Conservation (phyloP, 2,113 vertebrate species). For the Psilopogon haemacephalus region DNA sequence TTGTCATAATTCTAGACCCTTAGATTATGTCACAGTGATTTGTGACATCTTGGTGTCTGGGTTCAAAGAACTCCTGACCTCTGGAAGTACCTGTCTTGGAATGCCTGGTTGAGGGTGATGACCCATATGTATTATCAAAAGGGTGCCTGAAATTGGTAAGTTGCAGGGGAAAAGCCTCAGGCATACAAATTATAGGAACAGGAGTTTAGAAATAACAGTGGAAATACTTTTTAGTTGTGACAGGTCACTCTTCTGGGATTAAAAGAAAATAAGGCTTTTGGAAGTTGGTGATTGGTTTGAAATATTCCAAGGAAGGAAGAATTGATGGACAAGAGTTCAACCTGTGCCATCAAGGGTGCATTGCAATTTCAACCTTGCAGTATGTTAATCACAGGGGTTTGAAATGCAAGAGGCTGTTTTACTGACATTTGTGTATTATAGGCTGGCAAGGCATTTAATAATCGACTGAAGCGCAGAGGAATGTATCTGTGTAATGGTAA, state of each 20-base stretch:
- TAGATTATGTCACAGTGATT: not conserved
- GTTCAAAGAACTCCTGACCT: not conserved
- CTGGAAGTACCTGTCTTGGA: not conserved
- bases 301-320: not conserved
- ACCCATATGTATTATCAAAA: not conserved
- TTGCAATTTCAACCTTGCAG: not conserved
- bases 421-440: not conserved
- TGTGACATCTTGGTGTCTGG: not conserved
- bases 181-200: not conserved
- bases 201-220: not conserved
- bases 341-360: fast-evolving
- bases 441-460: not conserved
- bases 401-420: not conserved
- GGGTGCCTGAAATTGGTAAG: not conserved
- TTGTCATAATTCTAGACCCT: not conserved
- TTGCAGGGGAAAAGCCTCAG: not conserved
- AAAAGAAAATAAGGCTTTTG: not conserved
- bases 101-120: not conserved
- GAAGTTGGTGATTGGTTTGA: not conserved
- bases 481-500: not conserved
- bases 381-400: not conserved
- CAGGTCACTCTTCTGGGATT: not conserved
- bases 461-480: not conserved
- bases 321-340: not conserved
- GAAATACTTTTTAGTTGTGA: not conserved